Conservation (phyloP, 2,113 vertebrate genomes). For the Vanacampus margaritifer region DNA sequence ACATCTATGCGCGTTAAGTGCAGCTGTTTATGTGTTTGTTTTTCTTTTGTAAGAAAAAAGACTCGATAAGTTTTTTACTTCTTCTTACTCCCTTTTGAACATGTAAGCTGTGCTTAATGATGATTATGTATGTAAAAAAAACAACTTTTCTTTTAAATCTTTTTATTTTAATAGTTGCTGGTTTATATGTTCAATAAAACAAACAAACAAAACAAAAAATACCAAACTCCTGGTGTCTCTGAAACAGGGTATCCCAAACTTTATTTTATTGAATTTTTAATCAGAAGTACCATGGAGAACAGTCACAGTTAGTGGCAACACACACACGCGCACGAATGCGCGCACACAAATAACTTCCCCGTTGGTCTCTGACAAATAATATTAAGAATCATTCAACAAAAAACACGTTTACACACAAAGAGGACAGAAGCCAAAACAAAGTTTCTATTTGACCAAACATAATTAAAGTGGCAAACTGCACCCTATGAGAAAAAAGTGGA, state of each 20-base stretch:
- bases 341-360: slow-evolving; percentile 61
- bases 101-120: no score
- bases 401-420: slow-evolving; percentile 29
- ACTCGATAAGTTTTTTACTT: no score
- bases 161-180: no score
- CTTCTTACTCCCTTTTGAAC: no score
- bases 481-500: background rate
- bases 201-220: slow-evolving; percentile 17
- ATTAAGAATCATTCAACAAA: slow-evolving; percentile 26
- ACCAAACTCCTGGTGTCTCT: slow-evolving; percentile 53
- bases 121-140: no score
- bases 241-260: slow-evolving; percentile 82
- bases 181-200: no score
- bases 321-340: slow-evolving; percentile 41
- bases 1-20: no score
- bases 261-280: slow-evolving; percentile 75
- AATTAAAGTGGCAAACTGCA: background rate
- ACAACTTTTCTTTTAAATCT: no score
- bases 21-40: no score
- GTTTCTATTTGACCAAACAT: background rate
- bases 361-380: slow-evolving; percentile 64
- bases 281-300: slow-evolving; percentile 76
- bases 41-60: no score
- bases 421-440: slow-evolving; percentile 34
- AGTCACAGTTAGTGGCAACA: slow-evolving; percentile 80